Conservation (phyloP, 35 echinoderm and acorn worm species). For the Apostichopus japonicus region DNA sequence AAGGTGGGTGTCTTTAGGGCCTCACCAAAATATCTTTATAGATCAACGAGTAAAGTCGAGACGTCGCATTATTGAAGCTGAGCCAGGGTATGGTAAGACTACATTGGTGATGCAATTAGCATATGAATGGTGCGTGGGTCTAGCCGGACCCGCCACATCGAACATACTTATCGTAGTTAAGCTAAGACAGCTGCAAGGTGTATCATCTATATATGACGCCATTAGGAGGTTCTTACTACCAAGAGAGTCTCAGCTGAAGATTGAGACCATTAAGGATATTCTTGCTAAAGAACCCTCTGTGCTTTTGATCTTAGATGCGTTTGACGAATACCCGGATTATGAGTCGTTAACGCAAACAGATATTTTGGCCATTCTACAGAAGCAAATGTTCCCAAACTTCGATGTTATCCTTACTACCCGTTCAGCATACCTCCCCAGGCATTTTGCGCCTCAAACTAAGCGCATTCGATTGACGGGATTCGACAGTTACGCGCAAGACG, state of each 20-base stretch:
- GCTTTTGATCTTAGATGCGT: not conserved
- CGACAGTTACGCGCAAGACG: not conserved
- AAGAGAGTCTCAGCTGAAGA: not conserved
- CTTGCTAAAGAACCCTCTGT: not conserved
- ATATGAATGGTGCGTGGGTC: constrained; percentile 18
- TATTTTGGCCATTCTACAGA: not conserved
- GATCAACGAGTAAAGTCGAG: not conserved
- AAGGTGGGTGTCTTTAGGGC: not conserved
- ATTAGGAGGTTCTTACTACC: constrained; percentile 6
- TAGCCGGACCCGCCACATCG: not conserved
- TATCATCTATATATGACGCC: not conserved
- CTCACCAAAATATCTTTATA: not conserved
- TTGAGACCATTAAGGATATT: not conserved
- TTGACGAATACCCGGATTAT: constrained; percentile 11
- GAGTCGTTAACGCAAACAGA: not conserved
- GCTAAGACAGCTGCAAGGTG: not conserved
- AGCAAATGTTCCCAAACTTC: constrained; percentile 18
- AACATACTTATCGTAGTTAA: not conserved
- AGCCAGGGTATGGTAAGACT: constrained; percentile 14
- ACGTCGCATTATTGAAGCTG: constrained; percentile 32
- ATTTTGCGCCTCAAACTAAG: not conserved
- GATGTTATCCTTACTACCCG: constrained; percentile 24
- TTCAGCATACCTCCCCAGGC: not conserved
- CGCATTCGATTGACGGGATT: constrained; percentile 13
- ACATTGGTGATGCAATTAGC: constrained; percentile 2